Conservation (phyloP, 2,113 vertebrate species). For the Dermatemys mawii region DNA sequence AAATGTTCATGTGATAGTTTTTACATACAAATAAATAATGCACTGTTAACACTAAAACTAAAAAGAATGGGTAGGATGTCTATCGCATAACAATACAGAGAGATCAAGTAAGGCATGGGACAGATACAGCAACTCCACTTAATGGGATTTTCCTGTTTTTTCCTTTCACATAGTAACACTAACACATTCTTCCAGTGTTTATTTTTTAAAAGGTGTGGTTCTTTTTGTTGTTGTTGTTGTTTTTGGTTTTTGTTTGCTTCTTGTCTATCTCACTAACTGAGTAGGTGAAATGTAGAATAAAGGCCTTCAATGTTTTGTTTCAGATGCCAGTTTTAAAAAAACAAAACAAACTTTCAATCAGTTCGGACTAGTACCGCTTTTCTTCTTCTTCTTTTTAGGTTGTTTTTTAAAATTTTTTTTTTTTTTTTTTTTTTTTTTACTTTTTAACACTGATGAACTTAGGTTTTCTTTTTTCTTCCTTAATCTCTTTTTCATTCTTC, state of each 20-base stretch:
- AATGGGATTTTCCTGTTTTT: slow-evolving; percentile 85
- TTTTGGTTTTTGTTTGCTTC: slow-evolving; percentile 73
- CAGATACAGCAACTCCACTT: slow-evolving; percentile 83
- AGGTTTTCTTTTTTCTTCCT: slow-evolving; percentile 38
- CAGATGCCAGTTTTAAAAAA: slow-evolving; percentile 78
- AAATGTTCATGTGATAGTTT: slow-evolving; percentile 77
- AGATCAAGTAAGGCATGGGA: slow-evolving; percentile 80
- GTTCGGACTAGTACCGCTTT: slow-evolving; percentile 82
- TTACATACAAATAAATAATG: slow-evolving; percentile 87
- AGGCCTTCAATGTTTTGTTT: slow-evolving; percentile 79
- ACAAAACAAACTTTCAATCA: slow-evolving; percentile 75
- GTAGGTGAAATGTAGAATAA: slow-evolving; percentile 77
- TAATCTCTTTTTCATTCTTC: background rate
- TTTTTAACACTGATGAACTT: slow-evolving; percentile 67
- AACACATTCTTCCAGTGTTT: slow-evolving; percentile 98
- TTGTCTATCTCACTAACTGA: slow-evolving; percentile 82
- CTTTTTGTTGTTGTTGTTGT: slow-evolving; percentile 46
- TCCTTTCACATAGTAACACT: slow-evolving; percentile 95
- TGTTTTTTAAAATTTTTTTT: slow-evolving; percentile 38
- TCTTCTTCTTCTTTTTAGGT: slow-evolving; percentile 13
- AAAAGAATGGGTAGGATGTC: slow-evolving; percentile 76
- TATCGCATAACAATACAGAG: slow-evolving; percentile 76
- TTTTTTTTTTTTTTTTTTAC: slow-evolving; percentile 28
- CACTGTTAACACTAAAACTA: slow-evolving; percentile 78
- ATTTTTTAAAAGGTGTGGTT: slow-evolving; percentile 77